A percentile compares a stretch with the other conserved stretches of the same genome.
These are phyloP conservation scores for Linepithema humile DNA, from an alignment of 1,140 invertebrate species.

Conservation along the genomic window DNA sequence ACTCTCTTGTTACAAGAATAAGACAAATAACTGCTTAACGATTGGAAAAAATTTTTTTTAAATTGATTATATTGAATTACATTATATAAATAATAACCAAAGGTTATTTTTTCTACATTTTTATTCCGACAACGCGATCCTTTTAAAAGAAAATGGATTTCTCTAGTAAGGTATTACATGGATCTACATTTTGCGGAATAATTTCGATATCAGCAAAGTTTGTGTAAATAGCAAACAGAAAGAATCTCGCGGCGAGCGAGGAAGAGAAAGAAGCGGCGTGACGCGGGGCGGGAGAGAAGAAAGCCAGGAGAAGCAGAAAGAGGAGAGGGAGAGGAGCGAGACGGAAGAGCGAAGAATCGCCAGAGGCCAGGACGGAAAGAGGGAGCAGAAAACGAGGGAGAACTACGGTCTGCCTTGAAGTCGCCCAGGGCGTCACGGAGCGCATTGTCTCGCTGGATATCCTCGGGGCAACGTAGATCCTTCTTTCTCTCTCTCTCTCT, in stretches of 20 bases:
- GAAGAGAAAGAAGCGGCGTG: slow-evolving; percentile 38
- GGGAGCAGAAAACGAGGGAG: slow-evolving; percentile 54
- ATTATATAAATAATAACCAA: too few species aligned
- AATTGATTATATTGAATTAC: too few species aligned
- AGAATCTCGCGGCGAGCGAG: slow-evolving; percentile 13
- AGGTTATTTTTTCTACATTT: background rate
- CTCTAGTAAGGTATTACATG: background rate
- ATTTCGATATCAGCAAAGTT: slow-evolving; percentile 41
- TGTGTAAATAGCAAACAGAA: slow-evolving; percentile 8
- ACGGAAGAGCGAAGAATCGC: slow-evolving; percentile 53
- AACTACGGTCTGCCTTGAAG: slow-evolving; percentile 65
- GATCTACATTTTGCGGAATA: background rate
- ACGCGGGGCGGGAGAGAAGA: background rate
- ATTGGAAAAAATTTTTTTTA: too few species aligned
- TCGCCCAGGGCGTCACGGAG: slow-evolving; percentile 59
- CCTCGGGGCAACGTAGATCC: slow-evolving; percentile 56
- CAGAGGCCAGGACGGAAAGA: slow-evolving; percentile 42
- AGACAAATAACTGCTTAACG: background rate
- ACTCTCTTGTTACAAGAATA: background rate
- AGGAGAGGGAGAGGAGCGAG: slow-evolving; percentile 26
- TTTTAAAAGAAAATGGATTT: background rate
- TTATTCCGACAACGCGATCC: background rate
- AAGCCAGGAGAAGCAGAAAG: background rate
- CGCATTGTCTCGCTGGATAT: slow-evolving; percentile 68
- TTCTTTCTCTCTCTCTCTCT: background rate